A percentile compares a stretch with the other conserved stretches of the same genome.
Conservation (phyloP, 2,113 vertebrate species). For the Tympanuchus pallidicinctus region DNA sequence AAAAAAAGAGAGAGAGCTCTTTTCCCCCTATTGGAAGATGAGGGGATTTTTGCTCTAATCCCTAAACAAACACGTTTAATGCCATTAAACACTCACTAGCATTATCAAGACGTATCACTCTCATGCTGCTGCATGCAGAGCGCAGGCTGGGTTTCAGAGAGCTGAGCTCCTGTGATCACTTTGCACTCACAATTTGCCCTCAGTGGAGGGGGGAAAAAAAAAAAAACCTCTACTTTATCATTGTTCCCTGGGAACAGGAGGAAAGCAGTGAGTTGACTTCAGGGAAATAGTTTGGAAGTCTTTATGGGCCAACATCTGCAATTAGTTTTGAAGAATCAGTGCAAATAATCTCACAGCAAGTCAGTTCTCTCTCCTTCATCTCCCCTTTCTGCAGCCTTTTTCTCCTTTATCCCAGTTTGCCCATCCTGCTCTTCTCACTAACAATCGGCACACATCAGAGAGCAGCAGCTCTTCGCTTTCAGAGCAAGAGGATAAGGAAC, state of each 20-base stretch:
- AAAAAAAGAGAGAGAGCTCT: fast-evolving
- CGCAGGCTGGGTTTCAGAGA: not conserved
- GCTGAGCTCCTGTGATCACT: not conserved
- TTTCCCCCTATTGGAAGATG: not conserved
- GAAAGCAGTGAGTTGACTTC: not conserved
- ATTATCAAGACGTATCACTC: not conserved
- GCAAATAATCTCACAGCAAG: not conserved
- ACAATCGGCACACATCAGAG: not conserved
- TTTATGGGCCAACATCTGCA: not conserved
- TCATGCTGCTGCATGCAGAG: conserved; percentile 16
- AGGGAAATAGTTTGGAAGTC: not conserved
- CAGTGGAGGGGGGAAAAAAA: not conserved
- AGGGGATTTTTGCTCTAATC: conserved; percentile 41
- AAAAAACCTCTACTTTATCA: not conserved
- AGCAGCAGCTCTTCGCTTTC: not conserved
- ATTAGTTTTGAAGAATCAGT: not conserved
- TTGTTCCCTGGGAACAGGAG: fast-evolving
- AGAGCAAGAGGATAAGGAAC: not conserved
- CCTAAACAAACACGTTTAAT: conserved; percentile 51
- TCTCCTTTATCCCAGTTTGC: not conserved
- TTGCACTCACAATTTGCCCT: not conserved
- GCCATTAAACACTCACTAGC: conserved; percentile 24
- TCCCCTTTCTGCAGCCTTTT: not conserved
- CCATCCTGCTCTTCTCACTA: not conserved
- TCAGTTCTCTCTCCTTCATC: not conserved